Percentiles rank a stretch among this genome's conserved stretches.
Evolutionary conservation across 1,140 invertebrate genomes (phyloP).

Genomic region (Pentalonia nigronervosa): DNA sequence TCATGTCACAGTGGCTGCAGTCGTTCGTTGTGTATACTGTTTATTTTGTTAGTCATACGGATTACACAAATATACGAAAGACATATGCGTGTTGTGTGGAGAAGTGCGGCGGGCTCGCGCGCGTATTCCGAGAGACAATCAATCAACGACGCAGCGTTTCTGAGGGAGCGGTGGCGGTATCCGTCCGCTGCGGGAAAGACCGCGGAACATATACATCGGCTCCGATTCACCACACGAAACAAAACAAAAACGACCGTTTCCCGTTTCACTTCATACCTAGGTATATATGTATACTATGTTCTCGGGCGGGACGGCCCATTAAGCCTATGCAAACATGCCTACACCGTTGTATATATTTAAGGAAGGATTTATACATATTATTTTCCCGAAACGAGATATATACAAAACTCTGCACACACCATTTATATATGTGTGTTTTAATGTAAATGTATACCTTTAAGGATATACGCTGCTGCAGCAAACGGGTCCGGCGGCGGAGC

Average conservation of each 20-base stretch:
- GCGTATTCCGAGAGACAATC: conserved; percentile 46
- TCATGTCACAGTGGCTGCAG: conserved; percentile 20
- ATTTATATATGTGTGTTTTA: neutral
- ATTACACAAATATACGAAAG: conserved; percentile 54
- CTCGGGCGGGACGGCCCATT: conserved; percentile 29
- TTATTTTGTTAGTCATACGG: conserved; percentile 55
- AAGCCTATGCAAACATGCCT: conserved; percentile 43
- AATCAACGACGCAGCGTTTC: conserved; percentile 48
- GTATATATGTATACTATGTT: neutral
- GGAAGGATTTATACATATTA: conserved; percentile 42
- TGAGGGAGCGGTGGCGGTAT: neutral
- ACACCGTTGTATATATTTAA: neutral
- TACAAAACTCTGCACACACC: neutral
- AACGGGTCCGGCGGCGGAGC: neutral
- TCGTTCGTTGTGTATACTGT: neutral
- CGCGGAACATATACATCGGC: conserved; percentile 15
- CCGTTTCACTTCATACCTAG: neutral
- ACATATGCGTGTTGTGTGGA: conserved; percentile 27
- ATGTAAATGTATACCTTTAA: neutral
- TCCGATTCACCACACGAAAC: conserved; percentile 39
- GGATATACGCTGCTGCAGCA: neutral
- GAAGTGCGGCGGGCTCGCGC: too few species aligned
- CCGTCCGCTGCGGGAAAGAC: neutral
- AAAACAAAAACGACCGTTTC: conserved; percentile 51
- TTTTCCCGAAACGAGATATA: neutral